Base-by-base conservation (phyloP, 2,797 vertebrate species). In the Phoeniculus purpureus region DNA sequence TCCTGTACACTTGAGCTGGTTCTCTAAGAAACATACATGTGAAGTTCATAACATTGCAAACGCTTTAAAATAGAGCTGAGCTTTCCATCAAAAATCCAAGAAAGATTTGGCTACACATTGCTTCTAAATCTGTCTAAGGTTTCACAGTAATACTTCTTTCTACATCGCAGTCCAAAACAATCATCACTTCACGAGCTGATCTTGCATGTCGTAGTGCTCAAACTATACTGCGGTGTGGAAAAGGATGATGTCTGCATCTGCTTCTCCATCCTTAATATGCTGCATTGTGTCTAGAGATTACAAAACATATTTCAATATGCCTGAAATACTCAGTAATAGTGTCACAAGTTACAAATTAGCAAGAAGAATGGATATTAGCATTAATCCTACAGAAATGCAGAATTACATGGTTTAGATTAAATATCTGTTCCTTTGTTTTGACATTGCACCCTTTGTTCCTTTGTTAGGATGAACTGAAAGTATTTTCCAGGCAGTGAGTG, bases 21-120 rank as follows among this genome's bases (percentile, higher is more conserved):
- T 84, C 83, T 85, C 27, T 81, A 62, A 84, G 92, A 84, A 11
- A 43, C 12, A 43, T 22, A 60, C 76, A 87, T 72, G 68, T 68
- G 48, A 92, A 75, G 40, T 78, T 80, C 75, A 92, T 92, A 85
- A 88, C 5, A 2, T 82, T 87, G 54, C 27, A 89, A 80, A 75
- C 80, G n/a, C 19, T 93, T 87, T 92, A 87, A 92, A 95, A 80
- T 87, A 66, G 86, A 70, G 31, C 73, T 82, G 81, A 93, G 76
- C 55, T 80, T 82, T 58, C 85, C 65, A 68, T 0, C n/a, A 93
- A 85, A 93, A 87, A 47, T 8, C 67, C 34, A 67, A 65, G 67
- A 52, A 81, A 80, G 20, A 59, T 89, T 87, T 95, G 65, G 86
- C 81, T 89, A 52, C 37, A 77, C 50, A 59, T 66, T 52, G 26